These are phyloP conservation scores for Urosaurus nigricauda DNA, from an alignment of 2,797 vertebrate species.

Conservation along the genomic window DNA sequence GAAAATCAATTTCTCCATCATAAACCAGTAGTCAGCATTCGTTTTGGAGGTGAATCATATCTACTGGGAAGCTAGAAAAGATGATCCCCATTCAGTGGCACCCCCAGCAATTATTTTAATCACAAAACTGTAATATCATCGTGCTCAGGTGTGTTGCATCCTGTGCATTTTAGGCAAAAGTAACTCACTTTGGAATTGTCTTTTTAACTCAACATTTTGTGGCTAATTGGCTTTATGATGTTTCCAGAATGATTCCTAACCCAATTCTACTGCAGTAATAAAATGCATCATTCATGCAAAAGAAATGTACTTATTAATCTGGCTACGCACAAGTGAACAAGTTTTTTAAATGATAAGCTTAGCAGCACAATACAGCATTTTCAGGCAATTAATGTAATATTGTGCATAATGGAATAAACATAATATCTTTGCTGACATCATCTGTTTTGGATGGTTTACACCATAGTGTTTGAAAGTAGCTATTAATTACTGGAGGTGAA, in stretches of 20 bases:
- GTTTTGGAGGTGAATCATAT: background rate
- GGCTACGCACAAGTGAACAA: slow-evolving; percentile 14
- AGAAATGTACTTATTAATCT: slow-evolving; percentile 45
- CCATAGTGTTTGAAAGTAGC: slow-evolving; percentile 27
- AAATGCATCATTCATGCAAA: slow-evolving; percentile 41
- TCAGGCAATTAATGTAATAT: slow-evolving; percentile 60
- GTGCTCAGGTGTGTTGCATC: background rate
- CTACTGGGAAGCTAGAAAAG: background rate
- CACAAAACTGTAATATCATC: background rate
- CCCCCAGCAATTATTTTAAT: background rate
- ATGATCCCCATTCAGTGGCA: no score
- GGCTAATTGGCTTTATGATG: slow-evolving; percentile 18
- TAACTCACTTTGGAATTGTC: background rate
- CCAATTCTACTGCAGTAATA: slow-evolving; percentile 47
- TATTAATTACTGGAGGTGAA: background rate
- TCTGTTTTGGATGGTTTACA: slow-evolving; percentile 66
- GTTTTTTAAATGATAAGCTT: slow-evolving; percentile 50
- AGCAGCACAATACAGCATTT: slow-evolving; percentile 42
- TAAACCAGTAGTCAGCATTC: background rate
- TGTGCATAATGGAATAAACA: slow-evolving; percentile 50
- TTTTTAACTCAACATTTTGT: background rate
- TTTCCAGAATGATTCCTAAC: slow-evolving; percentile 52
- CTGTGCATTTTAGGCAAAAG: background rate
- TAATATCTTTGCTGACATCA: slow-evolving; percentile 64
- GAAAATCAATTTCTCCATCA: background rate